Conservation (phyloP, 2,888 invertebrate species). For the Brachylomia viminalis region DNA sequence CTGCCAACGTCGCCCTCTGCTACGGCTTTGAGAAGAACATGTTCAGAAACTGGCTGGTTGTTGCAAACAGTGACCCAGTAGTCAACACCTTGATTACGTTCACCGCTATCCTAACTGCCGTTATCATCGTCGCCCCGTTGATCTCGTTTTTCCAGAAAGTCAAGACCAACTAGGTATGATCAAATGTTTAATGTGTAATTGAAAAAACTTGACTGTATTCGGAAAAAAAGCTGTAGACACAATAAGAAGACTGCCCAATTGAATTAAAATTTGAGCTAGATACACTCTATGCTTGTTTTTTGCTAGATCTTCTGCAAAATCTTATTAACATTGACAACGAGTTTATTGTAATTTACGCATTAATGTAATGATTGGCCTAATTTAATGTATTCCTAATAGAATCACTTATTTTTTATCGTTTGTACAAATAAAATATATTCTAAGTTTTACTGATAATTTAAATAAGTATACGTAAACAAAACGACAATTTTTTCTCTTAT, state of each 20-base stretch:
- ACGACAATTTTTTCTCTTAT: not conserved
- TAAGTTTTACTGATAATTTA: constrained; percentile 33
- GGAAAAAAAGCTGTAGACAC: not conserved
- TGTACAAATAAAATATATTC: constrained; percentile 34
- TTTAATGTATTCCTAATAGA: constrained; percentile 6
- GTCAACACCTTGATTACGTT: constrained; percentile 73
- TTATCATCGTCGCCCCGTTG: constrained; percentile 76
- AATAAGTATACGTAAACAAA: constrained; percentile 21
- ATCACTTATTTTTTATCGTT: constrained; percentile 28
- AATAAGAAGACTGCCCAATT: constrained; percentile 14
- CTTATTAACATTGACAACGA: not conserved
- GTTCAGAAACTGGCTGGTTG: constrained; percentile 71
- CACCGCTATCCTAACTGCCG: constrained; percentile 68
- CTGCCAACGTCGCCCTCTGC: constrained; percentile 73
- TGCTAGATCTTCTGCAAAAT: constrained; percentile 12
- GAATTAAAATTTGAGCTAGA: not conserved
- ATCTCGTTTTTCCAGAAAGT: constrained; percentile 72
- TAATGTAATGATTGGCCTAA: not conserved
- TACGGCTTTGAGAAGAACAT: constrained; percentile 77
- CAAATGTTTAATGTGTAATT: not conserved
- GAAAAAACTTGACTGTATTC: not conserved
- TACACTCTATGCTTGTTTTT: not conserved
- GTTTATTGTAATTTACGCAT: not conserved
- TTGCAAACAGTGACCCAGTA: constrained; percentile 49
- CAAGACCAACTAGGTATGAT: constrained; percentile 27